Percentiles rank a stretch among this genome's conserved stretches.
phyloP scores from a whole-genome alignment of 2,797 vertebrate genomes.

The Merluccius polli region DNA sequence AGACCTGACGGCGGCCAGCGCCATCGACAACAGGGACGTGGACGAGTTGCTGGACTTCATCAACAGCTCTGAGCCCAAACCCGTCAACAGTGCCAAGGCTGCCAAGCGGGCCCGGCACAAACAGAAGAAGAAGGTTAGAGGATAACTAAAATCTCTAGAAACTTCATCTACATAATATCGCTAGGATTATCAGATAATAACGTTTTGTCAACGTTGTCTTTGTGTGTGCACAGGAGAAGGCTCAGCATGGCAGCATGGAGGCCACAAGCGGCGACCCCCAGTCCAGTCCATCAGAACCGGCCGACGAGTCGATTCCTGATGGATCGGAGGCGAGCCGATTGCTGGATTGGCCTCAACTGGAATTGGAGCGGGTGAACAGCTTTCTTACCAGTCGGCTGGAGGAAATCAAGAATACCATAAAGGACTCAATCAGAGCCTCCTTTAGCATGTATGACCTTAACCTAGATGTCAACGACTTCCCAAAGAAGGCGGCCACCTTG shows the following conservation, averaged over 20 bases:
- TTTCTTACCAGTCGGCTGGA: constrained; percentile 95
- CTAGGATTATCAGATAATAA: background rate
- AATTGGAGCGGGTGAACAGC: constrained; percentile 94
- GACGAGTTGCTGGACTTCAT: constrained; percentile 96
- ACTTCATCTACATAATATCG: background rate
- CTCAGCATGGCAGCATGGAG: constrained; percentile 71
- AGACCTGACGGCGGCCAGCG: constrained; percentile 74
- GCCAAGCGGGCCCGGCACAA: constrained; percentile 97
- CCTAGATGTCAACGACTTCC: constrained; percentile 92
- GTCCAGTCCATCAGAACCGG: constrained; percentile 57
- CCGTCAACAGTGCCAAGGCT: constrained; percentile 94
- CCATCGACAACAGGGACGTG: constrained; percentile 90
- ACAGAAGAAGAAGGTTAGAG: constrained; percentile 92
- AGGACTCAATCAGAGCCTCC: constrained; percentile 94
- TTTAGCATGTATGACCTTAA: constrained; percentile 96
- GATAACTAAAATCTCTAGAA: background rate
- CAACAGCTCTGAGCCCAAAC: constrained; percentile 94
- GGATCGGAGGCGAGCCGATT: constrained; percentile 73
- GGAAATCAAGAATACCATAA: constrained; percentile 98
- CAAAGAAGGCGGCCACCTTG: constrained; percentile 89
- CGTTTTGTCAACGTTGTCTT: background rate
- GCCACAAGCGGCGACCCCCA: constrained; percentile 62
- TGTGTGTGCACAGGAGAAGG: constrained; percentile 78
- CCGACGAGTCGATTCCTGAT: constrained; percentile 60
- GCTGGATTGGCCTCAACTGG: constrained; percentile 91